These are phyloP conservation scores for Lordiphosa fenestrarum DNA, from an alignment of 2,888 invertebrate species.

Conservation along the genomic window DNA sequence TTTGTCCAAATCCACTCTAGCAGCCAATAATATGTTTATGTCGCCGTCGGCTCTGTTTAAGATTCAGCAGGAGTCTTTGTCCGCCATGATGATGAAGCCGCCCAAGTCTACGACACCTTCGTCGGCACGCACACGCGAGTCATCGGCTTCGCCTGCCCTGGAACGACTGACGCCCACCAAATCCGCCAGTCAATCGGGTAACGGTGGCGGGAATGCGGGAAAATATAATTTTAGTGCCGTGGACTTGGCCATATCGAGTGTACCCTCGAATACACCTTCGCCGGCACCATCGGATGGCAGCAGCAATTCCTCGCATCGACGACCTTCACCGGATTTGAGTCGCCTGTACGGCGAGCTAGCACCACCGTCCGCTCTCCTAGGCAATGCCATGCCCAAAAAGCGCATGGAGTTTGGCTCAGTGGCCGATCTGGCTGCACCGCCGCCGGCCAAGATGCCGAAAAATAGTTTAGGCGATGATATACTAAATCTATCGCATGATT, in stretches of 20 bases:
- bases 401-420: slow-evolving; percentile 81
- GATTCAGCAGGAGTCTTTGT: slow-evolving; percentile 83
- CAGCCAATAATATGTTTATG: slow-evolving; percentile 90
- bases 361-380: slow-evolving; percentile 62
- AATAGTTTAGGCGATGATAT: slow-evolving; percentile 80
- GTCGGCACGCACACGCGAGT: slow-evolving; percentile 77
- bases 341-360: slow-evolving; percentile 77
- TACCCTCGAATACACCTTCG: slow-evolving; percentile 78
- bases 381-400: slow-evolving; percentile 75
- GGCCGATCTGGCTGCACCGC: slow-evolving; percentile 81
- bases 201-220: slow-evolving; percentile 44
- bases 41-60: slow-evolving; percentile 86
- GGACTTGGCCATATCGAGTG: slow-evolving; percentile 80
- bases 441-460: slow-evolving; percentile 83
- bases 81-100: slow-evolving; percentile 82
- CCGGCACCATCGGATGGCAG: slow-evolving; percentile 77
- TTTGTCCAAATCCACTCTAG: slow-evolving; percentile 87
- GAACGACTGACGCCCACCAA: slow-evolving; percentile 79
- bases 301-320: slow-evolving; percentile 73
- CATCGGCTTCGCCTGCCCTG: slow-evolving; percentile 78
- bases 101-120: slow-evolving; percentile 80
- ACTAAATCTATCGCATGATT: slow-evolving; percentile 79
- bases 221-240: slow-evolving; percentile 81
- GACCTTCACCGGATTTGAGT: slow-evolving; percentile 79
- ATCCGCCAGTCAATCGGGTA: slow-evolving; percentile 49